phyloP scores from a whole-genome alignment of 2,888 invertebrate species.

The Molorchus minor region DNA sequence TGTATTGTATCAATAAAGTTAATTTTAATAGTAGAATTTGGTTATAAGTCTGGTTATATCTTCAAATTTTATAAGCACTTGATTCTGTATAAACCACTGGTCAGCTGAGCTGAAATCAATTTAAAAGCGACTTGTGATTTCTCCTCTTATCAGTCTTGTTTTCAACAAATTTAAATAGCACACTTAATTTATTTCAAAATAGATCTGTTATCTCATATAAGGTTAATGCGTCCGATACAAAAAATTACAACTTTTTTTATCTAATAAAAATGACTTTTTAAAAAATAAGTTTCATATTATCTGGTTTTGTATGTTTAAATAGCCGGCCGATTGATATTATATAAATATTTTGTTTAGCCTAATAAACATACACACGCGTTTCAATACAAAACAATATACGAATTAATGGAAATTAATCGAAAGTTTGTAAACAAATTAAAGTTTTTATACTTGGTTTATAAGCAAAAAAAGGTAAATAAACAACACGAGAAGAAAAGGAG shows the following conservation, averaged over 20 bases:
- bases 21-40: too few relatives aligned
- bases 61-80: too few relatives aligned
- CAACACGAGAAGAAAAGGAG: background rate
- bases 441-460: slow-evolving; percentile 16
- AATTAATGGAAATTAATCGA: slow-evolving; percentile 31
- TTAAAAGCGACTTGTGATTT: slow-evolving; percentile 15
- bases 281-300: slow-evolving; percentile 30
- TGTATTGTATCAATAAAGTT: too few relatives aligned
- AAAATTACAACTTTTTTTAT: slow-evolving; percentile 26
- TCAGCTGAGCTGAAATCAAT: too few relatives aligned
- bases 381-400: slow-evolving; percentile 25
- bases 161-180: slow-evolving; percentile 12
- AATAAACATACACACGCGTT: slow-evolving; percentile 28
- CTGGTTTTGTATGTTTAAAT: slow-evolving; percentile 32
- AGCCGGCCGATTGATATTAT: slow-evolving; percentile 36
- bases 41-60: too few relatives aligned
- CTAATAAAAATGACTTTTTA: too few relatives aligned
- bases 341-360: slow-evolving; percentile 37
- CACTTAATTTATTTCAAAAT: slow-evolving; percentile 13
- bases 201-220: slow-evolving; percentile 28
- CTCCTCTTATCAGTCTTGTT: slow-evolving; percentile 20
- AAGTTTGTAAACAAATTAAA: slow-evolving; percentile 17
- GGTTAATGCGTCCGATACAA: slow-evolving; percentile 36
- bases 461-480: slow-evolving; percentile 23
- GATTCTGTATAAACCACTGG: too few relatives aligned